A percentile compares a stretch with the other conserved stretches of the same genome.
phyloP scores from a whole-genome alignment of 1,140 invertebrate species.

The Meloidogyne chitwoodi region DNA sequence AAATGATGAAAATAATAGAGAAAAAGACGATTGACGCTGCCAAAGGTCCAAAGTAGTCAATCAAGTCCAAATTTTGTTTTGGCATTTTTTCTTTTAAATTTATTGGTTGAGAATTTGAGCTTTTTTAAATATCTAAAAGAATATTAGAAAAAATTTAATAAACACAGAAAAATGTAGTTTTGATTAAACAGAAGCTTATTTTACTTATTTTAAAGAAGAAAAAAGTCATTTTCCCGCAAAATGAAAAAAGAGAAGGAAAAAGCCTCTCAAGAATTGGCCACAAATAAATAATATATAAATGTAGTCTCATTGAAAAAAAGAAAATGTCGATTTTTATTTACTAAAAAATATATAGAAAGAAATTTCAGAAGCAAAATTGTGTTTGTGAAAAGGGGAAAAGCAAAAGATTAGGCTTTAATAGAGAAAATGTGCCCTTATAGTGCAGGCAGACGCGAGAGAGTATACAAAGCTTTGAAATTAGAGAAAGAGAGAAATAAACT shows the following conservation, averaged over 20 bases:
- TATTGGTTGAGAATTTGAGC: not conserved
- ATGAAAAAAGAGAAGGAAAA: not conserved
- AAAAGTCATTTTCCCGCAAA: not conserved
- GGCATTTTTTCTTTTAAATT: not conserved
- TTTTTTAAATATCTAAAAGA: no score
- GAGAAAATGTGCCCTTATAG: not conserved
- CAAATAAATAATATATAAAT: no score
- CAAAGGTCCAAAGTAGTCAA: conserved; percentile 56
- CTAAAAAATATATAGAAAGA: not conserved
- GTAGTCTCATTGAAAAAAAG: not conserved
- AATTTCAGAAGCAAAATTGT: no score
- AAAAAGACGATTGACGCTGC: conserved; percentile 57
- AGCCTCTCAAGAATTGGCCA: no score
- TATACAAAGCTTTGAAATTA: no score
- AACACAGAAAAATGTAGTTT: not conserved
- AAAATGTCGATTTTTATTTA: not conserved
- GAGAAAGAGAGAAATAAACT: no score
- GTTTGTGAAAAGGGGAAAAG: not conserved
- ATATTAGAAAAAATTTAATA: no score
- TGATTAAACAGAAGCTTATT: not conserved
- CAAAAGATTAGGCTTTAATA: not conserved
- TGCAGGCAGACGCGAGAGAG: not conserved
- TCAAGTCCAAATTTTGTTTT: conserved; percentile 34
- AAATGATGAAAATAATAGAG: conserved; percentile 51
- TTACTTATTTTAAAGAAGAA: not conserved